A percentile compares a stretch with the other conserved stretches of the same genome.
These are phyloP conservation scores for Trachops cirrhosus DNA, from an alignment of 2,797 vertebrate genomes.

Conservation along the genomic window DNA sequence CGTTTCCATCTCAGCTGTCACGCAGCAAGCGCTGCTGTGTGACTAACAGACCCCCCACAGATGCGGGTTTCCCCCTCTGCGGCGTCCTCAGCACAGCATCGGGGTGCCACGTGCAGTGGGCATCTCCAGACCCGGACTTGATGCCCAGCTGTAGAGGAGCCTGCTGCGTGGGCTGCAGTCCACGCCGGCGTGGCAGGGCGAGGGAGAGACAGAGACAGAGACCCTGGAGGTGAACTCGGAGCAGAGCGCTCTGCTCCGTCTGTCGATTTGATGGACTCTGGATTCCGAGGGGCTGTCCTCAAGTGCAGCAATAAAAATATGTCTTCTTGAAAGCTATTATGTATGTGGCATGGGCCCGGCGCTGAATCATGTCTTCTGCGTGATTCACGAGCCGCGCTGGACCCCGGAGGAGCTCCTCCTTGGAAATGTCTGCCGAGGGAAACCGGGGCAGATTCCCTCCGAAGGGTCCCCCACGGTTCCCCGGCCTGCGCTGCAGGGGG, in stretches of 20 bases:
- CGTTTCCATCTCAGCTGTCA: constrained; percentile 77
- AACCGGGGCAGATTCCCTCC: background rate
- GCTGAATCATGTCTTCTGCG: constrained; percentile 51
- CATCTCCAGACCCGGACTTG: background rate
- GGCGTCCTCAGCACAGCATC: background rate
- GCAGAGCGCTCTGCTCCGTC: background rate
- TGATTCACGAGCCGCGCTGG: constrained; percentile 48
- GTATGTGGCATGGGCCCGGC: constrained; percentile 31
- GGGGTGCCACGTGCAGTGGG: rapidly evolving
- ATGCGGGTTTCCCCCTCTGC: background rate
- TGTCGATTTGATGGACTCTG: constrained; percentile 50
- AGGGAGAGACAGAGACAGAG: background rate
- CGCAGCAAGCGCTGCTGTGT: constrained; percentile 73
- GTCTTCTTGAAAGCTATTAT: constrained; percentile 72
- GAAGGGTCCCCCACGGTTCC: rapidly evolving
- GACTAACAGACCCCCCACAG: constrained; percentile 64
- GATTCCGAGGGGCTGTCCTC: constrained; percentile 51
- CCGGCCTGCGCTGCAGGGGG: rapidly evolving
- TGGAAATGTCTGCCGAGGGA: rapidly evolving
- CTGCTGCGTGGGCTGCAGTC: background rate
- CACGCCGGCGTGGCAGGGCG: background rate
- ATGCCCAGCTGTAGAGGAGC: rapidly evolving
- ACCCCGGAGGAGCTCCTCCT: background rate
- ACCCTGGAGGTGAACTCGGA: constrained; percentile 48
- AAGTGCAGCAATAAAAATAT: constrained; percentile 16